Conservation (phyloP, 2,797 vertebrate species). For the Sandelia bainsii region DNA sequence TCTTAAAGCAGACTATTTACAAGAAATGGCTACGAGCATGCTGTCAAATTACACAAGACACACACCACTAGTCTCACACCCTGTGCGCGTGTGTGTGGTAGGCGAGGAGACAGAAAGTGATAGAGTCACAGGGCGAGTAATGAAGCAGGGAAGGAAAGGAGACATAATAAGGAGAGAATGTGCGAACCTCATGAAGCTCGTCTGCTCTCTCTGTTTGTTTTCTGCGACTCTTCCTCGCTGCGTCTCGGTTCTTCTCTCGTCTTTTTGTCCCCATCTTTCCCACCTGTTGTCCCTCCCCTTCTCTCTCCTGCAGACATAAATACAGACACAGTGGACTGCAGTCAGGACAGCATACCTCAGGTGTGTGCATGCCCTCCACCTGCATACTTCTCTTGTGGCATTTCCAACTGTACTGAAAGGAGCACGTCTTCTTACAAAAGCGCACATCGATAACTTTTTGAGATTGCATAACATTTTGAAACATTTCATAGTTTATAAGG, state of each 20-base stretch:
- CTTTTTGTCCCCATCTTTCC: constrained; percentile 61
- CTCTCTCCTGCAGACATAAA: constrained; percentile 52
- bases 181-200: constrained; percentile 86
- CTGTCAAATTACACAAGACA: constrained; percentile 64
- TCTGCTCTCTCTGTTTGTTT: constrained; percentile 89
- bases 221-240: constrained; percentile 86
- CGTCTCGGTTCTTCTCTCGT: constrained; percentile 82
- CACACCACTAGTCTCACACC: background rate
- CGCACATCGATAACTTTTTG: background rate
- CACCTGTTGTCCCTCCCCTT: constrained; percentile 21
- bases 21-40: constrained; percentile 65
- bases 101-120: constrained; percentile 4
- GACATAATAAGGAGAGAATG: background rate
- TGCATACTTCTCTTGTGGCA: background rate
- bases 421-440: background rate
- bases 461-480: background rate
- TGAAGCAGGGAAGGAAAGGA: background rate
- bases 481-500: background rate
- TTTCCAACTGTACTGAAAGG: background rate
- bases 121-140: background rate
- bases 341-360: background rate
- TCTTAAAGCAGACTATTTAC: constrained; percentile 71
- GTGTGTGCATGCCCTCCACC: background rate
- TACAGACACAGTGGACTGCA: background rate
- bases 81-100: background rate